Evolutionary conservation across 1,140 invertebrate species (phyloP).

Genomic region (Pseudomyrmex cubaensis): DNA sequence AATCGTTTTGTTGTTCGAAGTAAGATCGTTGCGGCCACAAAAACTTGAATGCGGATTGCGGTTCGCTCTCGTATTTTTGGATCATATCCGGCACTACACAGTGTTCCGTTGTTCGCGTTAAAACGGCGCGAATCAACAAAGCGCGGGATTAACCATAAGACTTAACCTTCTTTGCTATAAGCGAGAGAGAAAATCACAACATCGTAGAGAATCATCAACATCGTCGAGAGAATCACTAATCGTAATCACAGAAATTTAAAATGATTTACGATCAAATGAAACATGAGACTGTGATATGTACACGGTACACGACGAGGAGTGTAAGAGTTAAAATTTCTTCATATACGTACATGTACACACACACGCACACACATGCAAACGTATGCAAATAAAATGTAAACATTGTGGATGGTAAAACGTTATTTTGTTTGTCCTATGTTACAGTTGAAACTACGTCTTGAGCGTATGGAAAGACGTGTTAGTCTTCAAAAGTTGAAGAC

Average conservation of each 20-base stretch:
- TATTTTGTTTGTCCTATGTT: conserved; percentile 70
- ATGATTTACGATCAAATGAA: conserved; percentile 37
- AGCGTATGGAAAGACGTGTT: conserved; percentile 86
- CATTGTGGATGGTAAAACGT: not conserved
- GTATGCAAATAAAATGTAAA: no score
- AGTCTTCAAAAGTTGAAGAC: conserved; percentile 82
- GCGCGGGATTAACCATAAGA: not conserved
- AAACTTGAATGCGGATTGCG: not conserved
- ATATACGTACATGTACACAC: no score
- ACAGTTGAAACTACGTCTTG: conserved; percentile 86
- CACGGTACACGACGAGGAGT: conserved; percentile 31
- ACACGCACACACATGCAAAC: no score
- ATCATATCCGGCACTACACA: not conserved
- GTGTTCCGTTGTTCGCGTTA: not conserved
- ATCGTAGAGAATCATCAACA: no score
- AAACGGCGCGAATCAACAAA: conserved; percentile 24
- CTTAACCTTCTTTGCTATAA: conserved; percentile 20
- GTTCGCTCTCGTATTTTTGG: not conserved
- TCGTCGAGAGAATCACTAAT: no score
- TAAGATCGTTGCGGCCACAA: no score
- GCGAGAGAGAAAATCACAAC: not conserved
- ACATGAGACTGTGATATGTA: conserved; percentile 5
- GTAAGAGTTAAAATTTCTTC: not conserved
- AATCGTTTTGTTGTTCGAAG: not conserved
- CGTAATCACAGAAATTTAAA: not conserved